Conservation (phyloP, 2,113 vertebrate species). For the Nerophis lumbriciformis region DNA sequence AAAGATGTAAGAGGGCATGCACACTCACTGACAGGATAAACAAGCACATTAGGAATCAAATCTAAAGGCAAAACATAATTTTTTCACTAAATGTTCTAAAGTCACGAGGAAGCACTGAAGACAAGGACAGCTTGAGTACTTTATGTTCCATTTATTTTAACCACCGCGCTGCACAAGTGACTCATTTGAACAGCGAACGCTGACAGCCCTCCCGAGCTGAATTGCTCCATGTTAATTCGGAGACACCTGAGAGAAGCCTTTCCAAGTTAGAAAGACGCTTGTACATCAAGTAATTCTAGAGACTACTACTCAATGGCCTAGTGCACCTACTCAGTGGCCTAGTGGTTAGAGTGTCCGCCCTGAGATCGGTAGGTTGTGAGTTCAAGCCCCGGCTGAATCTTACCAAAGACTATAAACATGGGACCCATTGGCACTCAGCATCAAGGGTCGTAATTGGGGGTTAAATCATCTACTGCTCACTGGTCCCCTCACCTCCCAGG, state of each 20-base stretch:
- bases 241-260: neutral
- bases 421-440: no score
- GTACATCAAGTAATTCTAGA: neutral
- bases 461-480: no score
- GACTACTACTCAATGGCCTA: no score
- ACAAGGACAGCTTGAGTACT: slow-evolving; percentile 6
- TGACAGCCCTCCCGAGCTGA: neutral
- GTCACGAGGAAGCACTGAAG: slow-evolving; percentile 3
- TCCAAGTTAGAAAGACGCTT: neutral
- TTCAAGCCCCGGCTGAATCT: no score
- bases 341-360: no score
- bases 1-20: neutral
- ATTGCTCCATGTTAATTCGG: neutral
- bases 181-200: neutral
- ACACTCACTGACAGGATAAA: slow-evolving; percentile 24
- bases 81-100: neutral
- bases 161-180: neutral
- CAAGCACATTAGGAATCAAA: slow-evolving; percentile 12
- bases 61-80: no score
- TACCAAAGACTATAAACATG: no score
- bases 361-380: no score
- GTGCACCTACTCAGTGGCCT: no score
- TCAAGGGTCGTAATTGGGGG: no score
- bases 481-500: no score
- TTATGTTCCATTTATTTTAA: slow-evolving; percentile 7